Evolutionary conservation across 1,140 invertebrate genomes (phyloP), one percentile per base, ranked within the genome.

Genomic region (Danaus plexippus): DNA sequence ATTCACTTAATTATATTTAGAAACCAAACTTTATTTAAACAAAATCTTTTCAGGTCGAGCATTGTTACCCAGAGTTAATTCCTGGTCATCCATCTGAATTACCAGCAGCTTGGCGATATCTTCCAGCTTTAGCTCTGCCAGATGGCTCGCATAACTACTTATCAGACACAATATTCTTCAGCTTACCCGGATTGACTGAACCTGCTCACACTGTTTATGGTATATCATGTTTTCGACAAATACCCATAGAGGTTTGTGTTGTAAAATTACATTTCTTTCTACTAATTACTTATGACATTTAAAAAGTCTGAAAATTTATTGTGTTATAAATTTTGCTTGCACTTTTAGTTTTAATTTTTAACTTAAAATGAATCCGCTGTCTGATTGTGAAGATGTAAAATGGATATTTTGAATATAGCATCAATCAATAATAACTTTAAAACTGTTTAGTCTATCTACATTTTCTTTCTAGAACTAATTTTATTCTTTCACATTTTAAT

Each of bases 121-220:
- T 99, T 40, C 97, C 98, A 47, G 97, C 97, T 0, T 80, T 99
- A 15, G 97, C 97, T 0, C 87, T 99, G 59, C 98, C 98, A 15
- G 98, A 99, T 91, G 98, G 98, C 49, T 97, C 97, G 18, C 98
- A 99, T 76, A 99, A 99, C 89, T 98, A 93, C 85, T 91, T 95
- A 57, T 93, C 97, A 80, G 98, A 99, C 79, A 97, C 97, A 0
- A 95, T 98, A 53, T 99, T 95, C 88, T 99, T 99, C 85, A 96
- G 98, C 87, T 88, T 99, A 54, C 97, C 97, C 40, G 95, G 96
- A 70, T 87, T 96, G 15, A 92, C 90, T 11, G 91, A 96, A 74
- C 92, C 94, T 13, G 91, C 92, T 54, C 90, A 92, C 67, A 98
- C 97, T 44, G 92, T 99, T 9, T 99, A 94, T 90, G 97, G 97